phyloP scores from a whole-genome alignment of 2,797 vertebrate genomes.

The Hippoglossus hippoglossus region DNA sequence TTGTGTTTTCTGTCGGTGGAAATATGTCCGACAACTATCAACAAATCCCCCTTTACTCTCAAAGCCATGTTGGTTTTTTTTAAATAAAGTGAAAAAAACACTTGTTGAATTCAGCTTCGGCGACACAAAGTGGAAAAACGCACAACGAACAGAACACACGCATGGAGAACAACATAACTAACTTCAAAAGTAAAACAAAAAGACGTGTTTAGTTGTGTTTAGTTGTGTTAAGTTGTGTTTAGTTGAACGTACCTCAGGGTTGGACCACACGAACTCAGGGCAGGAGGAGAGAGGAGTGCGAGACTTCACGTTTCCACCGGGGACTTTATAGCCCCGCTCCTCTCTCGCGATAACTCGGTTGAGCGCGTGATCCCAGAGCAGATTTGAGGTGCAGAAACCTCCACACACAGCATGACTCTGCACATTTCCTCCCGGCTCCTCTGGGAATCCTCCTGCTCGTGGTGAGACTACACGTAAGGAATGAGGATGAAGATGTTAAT shows the following conservation, averaged over 20 bases:
- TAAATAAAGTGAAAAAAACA: background rate
- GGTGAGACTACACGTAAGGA: slow-evolving; percentile 14
- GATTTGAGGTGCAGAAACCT: background rate
- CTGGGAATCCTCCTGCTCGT: background rate
- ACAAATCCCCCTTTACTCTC: background rate
- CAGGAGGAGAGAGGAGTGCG: background rate
- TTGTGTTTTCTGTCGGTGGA: background rate
- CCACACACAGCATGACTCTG: slow-evolving; percentile 81
- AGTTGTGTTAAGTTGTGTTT: background rate
- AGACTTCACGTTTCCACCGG: accelerated
- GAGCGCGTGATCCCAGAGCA: slow-evolving; percentile 30
- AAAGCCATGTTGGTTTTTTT: background rate
- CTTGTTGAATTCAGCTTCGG: background rate
- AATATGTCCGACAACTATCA: background rate
- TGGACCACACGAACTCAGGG: accelerated
- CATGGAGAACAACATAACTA: too few relatives aligned
- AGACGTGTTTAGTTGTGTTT: too few relatives aligned
- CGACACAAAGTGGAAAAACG: too few relatives aligned
- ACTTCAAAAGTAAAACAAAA: too few relatives aligned
- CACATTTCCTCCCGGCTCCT: slow-evolving; percentile 64
- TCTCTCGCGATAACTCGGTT: slow-evolving; percentile 75
- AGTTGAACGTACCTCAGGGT: slow-evolving; percentile 52
- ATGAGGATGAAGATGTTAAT: background rate
- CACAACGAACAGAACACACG: too few relatives aligned
- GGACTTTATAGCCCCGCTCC: slow-evolving; percentile 58